Base-by-base conservation (phyloP, 2,888 invertebrate species). In the Cephus spinipes region DNA sequence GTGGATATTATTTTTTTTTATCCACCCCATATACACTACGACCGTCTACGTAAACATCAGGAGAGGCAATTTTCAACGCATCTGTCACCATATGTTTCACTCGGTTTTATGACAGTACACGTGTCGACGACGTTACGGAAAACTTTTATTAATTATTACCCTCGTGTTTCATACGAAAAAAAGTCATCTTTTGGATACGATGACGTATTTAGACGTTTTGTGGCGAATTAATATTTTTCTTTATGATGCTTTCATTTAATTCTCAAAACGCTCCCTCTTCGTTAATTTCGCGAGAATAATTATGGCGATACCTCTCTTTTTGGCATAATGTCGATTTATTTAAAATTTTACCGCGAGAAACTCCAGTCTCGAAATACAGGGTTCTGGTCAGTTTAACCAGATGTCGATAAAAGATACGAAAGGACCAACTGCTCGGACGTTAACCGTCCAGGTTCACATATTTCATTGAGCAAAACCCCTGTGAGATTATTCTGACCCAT, bases 21-120 rank as follows among this genome's bases (percentile, higher is more conserved):
- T 75, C 71, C 40, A 40, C 40, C 33, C 73, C 68, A 78, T 9
- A 55, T 23, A 55, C 23, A 55, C 4, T 15, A 36, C 12, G 12
- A 36, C 69, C 68, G 78, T 9, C 23, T 55, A 55, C 55, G 6
- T 6, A 55, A 55, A 23, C 23, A 55, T 55, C 80, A 79, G 74
- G 80, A 77, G 76, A 77, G 68, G 75, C 85, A 81, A 88, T 89
- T 89, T 85, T 88, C 83, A 86, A 89, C 89, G 88, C 89, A 89
- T 86, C 88, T 87, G 87, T 84, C 83, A 79, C 83, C 78, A 73
- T 80, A 78, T 81, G 80, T 82, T 79, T 83, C 82, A 84, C 83
- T 81, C 80, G 81, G 78, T 73, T 15, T 55, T 75, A 76, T 75
- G 69, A 74, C 76, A 81, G 83, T 76, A 84, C 87, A 85, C 82